These are phyloP conservation scores for Protodeltote pygarga DNA, from an alignment of 2,888 invertebrate species.

Conservation along the genomic window DNA sequence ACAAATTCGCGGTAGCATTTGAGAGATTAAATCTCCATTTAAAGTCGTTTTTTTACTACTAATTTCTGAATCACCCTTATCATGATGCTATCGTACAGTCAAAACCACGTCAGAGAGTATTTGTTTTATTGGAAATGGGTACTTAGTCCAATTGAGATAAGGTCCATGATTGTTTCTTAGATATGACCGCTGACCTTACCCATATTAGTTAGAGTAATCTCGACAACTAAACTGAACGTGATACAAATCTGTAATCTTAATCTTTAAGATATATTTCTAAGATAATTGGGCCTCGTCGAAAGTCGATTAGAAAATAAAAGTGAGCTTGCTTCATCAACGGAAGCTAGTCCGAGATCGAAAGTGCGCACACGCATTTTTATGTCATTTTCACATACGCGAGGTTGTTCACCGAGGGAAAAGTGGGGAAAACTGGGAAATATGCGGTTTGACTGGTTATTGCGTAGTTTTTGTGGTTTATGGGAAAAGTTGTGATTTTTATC, in stretches of 20 bases:
- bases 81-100: no score
- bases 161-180: no score
- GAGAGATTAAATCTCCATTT: no score
- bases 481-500: constrained; percentile 45
- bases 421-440: constrained; percentile 54
- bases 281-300: constrained; percentile 50
- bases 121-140: no score
- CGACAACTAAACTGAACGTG: constrained; percentile 29
- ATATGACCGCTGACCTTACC: no score
- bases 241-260: constrained; percentile 39
- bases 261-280: constrained; percentile 45
- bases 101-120: no score
- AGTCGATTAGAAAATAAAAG: constrained; percentile 57
- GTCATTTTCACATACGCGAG: constrained; percentile 65
- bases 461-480: constrained; percentile 36
- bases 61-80: no score
- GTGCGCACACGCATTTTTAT: constrained; percentile 63
- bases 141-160: no score
- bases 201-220: constrained; percentile 39
- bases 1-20: no score
- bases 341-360: constrained; percentile 65
- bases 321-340: constrained; percentile 53
- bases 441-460: constrained; percentile 40
- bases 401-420: constrained; percentile 45
- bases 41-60: no score